phyloP scores from a whole-genome alignment of 2,113 vertebrate species.

The Semnornis frantzii region DNA sequence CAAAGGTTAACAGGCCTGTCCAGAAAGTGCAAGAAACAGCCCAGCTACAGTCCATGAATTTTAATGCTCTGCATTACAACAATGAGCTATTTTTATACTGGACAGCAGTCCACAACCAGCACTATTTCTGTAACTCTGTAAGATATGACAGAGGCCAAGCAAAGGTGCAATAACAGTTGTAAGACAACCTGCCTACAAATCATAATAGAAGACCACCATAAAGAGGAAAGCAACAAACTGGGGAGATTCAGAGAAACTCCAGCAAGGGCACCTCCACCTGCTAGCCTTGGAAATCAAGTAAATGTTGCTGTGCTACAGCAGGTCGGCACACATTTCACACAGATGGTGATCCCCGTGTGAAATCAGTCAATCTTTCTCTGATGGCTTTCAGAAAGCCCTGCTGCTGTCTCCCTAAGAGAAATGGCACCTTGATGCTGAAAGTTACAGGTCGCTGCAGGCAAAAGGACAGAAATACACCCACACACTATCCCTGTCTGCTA shows the following conservation, averaged over 20 bases:
- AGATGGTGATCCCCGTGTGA: neutral
- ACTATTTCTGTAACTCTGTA: conserved; percentile 33
- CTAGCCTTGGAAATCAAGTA: neutral
- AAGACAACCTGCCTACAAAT: neutral
- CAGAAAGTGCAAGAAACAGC: conserved; percentile 38
- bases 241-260: neutral
- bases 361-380: neutral
- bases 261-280: neutral
- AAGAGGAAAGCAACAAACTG: neutral
- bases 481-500: neutral
- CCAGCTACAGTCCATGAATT: conserved; percentile 55
- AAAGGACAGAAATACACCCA: conserved; percentile 8
- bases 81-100: conserved; percentile 61
- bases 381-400: neutral
- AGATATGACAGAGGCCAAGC: conserved; percentile 53
- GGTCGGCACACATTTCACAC: neutral
- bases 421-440: neutral
- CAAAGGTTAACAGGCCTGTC: conserved; percentile 63
- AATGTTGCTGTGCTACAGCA: neutral
- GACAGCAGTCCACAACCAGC: conserved; percentile 32
- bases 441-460: neutral
- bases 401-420: neutral
- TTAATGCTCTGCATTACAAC: conserved; percentile 60
- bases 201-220: neutral
- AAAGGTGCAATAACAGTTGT: conserved; percentile 38